These are phyloP conservation scores for Phragmatobia fuliginosa DNA, from an alignment of 2,888 invertebrate species.

Conservation along the genomic window DNA sequence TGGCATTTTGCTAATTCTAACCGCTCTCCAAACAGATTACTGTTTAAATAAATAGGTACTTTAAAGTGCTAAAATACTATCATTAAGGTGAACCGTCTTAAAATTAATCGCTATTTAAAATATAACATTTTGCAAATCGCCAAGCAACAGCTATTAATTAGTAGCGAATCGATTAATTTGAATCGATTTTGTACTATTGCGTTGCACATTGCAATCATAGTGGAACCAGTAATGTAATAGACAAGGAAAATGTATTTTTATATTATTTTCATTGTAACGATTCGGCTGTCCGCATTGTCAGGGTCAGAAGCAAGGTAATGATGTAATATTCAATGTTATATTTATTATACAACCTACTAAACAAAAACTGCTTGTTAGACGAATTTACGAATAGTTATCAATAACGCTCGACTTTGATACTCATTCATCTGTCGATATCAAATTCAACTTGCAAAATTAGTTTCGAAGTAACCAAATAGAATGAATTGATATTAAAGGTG, in stretches of 20 bases:
- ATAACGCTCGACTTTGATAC: neutral
- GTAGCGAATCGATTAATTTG: constrained; percentile 67
- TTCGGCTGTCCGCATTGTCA: constrained; percentile 53
- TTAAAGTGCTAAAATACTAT: constrained; percentile 35
- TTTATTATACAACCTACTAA: neutral
- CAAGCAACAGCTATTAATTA: constrained; percentile 51
- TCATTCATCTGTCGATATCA: neutral
- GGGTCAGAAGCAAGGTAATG: constrained; percentile 40
- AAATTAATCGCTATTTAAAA: constrained; percentile 60
- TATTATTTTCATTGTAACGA: constrained; percentile 45
- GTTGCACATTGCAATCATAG: constrained; percentile 52
- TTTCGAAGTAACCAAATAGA: neutral
- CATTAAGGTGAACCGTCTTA: constrained; percentile 36
- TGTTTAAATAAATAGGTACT: constrained; percentile 7
- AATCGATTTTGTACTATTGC: constrained; percentile 65
- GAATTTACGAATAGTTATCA: neutral
- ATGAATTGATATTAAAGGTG: no score
- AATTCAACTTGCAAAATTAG: neutral
- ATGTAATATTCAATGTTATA: constrained; percentile 11
- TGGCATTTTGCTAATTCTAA: constrained; percentile 23
- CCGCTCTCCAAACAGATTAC: constrained; percentile 24
- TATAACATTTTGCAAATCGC: constrained; percentile 67
- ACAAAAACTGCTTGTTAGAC: constrained; percentile 4
- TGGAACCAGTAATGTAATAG: constrained; percentile 49
- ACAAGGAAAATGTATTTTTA: constrained; percentile 55